Percentiles rank a stretch among this genome's conserved stretches.
Evolutionary conservation across 2,888 invertebrate genomes (phyloP).

Genomic region (Nezara viridula): DNA sequence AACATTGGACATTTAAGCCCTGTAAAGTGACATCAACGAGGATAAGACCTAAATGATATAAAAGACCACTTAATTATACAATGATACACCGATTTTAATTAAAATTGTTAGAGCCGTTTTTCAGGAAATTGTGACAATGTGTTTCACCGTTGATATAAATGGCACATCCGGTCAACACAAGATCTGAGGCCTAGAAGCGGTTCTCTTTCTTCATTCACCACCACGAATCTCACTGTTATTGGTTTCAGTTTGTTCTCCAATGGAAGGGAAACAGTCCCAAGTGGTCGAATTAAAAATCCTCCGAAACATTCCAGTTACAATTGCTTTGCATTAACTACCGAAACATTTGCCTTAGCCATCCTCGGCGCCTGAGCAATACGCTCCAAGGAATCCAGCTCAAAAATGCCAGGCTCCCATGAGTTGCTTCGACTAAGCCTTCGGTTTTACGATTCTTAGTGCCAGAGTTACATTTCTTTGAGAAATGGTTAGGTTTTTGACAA

Average conservation of each 20-base stretch:
- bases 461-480: not conserved
- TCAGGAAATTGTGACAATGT: too few species aligned
- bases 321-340: not conserved
- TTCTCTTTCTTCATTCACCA: not conserved
- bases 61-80: too few species aligned
- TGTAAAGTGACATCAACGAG: too few species aligned
- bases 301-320: not conserved
- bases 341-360: not conserved
- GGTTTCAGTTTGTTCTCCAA: not conserved
- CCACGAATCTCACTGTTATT: not conserved
- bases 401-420: not conserved
- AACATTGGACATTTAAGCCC: too few species aligned
- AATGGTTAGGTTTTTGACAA: not conserved
- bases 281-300: slow-evolving; percentile 3
- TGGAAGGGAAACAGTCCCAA: not conserved
- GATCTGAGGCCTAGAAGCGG: not conserved
- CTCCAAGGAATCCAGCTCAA: not conserved
- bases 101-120: too few species aligned
- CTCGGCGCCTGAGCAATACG: not conserved
- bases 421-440: not conserved
- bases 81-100: too few species aligned
- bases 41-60: too few species aligned
- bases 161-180: too few species aligned
- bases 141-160: too few species aligned
- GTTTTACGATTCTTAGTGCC: not conserved